phyloP scores from a whole-genome alignment of 2,113 vertebrate species.

The Myotis lucifugus region DNA sequence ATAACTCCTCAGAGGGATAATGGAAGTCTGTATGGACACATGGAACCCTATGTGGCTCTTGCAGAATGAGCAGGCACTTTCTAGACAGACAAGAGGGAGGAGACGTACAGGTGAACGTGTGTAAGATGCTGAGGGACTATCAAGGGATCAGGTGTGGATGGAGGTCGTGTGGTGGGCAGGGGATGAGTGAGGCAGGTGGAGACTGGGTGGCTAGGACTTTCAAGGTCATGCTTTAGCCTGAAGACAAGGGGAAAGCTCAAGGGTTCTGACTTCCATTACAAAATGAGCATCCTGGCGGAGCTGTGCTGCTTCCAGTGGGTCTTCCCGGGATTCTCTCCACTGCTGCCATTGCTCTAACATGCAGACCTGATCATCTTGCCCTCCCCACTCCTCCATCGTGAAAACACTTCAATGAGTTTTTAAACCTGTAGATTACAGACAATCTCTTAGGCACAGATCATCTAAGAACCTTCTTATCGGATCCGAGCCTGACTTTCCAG shows the following conservation, averaged over 20 bases:
- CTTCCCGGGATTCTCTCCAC: background rate
- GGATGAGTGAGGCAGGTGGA: background rate
- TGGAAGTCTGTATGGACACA: background rate
- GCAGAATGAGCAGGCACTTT: background rate
- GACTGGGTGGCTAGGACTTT: background rate
- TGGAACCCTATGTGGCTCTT: background rate
- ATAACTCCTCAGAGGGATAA: background rate
- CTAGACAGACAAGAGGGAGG: background rate
- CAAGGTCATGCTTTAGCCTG: background rate
- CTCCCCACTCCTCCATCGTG: too few relatives aligned
- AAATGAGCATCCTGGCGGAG: background rate
- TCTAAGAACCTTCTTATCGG: background rate
- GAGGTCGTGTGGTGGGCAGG: background rate
- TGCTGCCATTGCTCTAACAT: background rate
- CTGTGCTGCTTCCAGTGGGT: background rate
- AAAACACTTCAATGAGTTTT: background rate
- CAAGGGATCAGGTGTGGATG: too few relatives aligned
- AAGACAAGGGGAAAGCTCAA: background rate
- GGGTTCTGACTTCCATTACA: background rate
- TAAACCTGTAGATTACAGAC: background rate
- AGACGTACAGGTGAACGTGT: rapidly evolving
- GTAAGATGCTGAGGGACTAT: background rate
- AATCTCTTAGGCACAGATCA: background rate
- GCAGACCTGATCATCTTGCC: background rate
- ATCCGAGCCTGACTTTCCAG: background rate